Evolutionary conservation across 2,797 vertebrate genomes (phyloP), one percentile per base, ranked within the genome.

Genomic region (Mormyrops boulengeri): DNA sequence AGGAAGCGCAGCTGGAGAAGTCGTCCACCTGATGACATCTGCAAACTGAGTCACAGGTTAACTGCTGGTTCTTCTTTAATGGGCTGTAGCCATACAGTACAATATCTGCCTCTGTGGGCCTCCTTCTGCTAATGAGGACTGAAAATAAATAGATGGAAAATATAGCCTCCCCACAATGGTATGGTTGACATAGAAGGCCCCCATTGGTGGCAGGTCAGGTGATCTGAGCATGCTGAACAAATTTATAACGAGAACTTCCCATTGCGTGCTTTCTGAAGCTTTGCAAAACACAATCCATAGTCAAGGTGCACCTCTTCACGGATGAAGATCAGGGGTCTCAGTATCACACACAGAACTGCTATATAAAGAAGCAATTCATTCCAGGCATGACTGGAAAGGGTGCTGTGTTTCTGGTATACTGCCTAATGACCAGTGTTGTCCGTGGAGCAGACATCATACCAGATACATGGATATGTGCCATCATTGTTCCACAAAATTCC

Each of bases 101-200:
- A 85, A 30, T 50, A 69, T 52, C 30, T 2, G 9, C 57, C 93
- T 93, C 91, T 93, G 22, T 60, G 93, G 93, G 91, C 57, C 66
- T 90, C 88, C 12, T 91, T 90, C 90, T 17, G 87, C 88, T 93
- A 94, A 95, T 88, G 50, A 94, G 91, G 41, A 91, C 89, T 30
- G 52, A 41, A 6, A 41, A 92, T 92, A 94, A 93, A 94, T 93
- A 93, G 92, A 95, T 91, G 92, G 85, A 90, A 90, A 88, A 91
- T 90, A 91, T 92, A 92, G 91, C 77, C 85, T 90, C 91, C 91
- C 89, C 92, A 87, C 93, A 92, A 88, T 90, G 92, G 94, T 90
- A 90, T 84, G 92, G 93, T 92, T 92, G 90, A 92, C 44, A 89
- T 90, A 87, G 47, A 90, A 60, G 92, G 91, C 91, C 90, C 88